These are phyloP conservation scores for Caenorhabditis sp. DNA, from an alignment of 2,888 invertebrate species.

Conservation along the genomic window DNA sequence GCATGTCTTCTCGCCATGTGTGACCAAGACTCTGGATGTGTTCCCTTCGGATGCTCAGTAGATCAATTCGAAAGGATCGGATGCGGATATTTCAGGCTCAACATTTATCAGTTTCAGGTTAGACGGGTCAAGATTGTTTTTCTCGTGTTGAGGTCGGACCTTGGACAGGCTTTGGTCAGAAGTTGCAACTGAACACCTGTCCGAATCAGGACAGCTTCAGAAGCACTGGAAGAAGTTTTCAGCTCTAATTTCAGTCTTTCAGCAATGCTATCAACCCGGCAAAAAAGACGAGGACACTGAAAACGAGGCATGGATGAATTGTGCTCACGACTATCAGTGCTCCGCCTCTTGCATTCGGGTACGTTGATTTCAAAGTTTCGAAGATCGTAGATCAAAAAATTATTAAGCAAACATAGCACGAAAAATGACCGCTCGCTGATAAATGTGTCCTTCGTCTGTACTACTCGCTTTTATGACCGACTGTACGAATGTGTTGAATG, in stretches of 20 bases:
- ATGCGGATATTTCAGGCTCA: slow-evolving; percentile 82
- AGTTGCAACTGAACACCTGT: too few species aligned
- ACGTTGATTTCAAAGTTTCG: slow-evolving; percentile 10
- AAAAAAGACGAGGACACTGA: slow-evolving; percentile 80
- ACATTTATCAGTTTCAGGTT: slow-evolving; percentile 82
- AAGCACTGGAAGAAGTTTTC: too few species aligned
- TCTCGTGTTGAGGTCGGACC: too few species aligned
- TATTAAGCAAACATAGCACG: slow-evolving; percentile 26
- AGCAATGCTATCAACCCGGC: slow-evolving; percentile 83
- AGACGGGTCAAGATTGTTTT: background rate
- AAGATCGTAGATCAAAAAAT: slow-evolving; percentile 57
- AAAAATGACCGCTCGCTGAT: slow-evolving; percentile 42
- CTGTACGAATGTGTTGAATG: slow-evolving; percentile 44
- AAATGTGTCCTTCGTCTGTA: slow-evolving; percentile 32
- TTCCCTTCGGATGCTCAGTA: slow-evolving; percentile 79
- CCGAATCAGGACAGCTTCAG: too few species aligned
- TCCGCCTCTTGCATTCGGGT: slow-evolving; percentile 81
- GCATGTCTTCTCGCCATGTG: slow-evolving; percentile 82
- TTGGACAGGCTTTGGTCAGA: too few species aligned
- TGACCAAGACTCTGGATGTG: slow-evolving; percentile 80
- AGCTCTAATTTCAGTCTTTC: slow-evolving; percentile 11
- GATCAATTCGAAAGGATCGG: slow-evolving; percentile 79
- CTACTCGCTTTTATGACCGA: slow-evolving; percentile 35
- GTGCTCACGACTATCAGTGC: slow-evolving; percentile 82
- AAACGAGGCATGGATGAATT: slow-evolving; percentile 81